phyloP scores from a whole-genome alignment of 1,140 invertebrate genomes.

The Anastatus disparis region DNA sequence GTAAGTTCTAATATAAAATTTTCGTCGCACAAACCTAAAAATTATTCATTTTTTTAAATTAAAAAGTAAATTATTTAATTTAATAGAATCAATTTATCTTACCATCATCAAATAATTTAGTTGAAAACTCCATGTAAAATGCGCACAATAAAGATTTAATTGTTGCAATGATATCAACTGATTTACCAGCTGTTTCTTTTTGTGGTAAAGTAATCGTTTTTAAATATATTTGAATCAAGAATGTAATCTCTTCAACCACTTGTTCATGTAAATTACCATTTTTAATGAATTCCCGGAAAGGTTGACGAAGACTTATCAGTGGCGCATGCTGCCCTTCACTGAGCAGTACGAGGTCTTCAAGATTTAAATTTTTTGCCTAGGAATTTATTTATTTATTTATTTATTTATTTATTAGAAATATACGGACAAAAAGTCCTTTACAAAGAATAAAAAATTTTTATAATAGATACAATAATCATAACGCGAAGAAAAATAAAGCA shows the following conservation, averaged over 20 bases:
- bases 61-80: too few species aligned
- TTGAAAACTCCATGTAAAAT: slow-evolving; percentile 32
- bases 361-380: slow-evolving; percentile 49
- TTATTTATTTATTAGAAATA: too few species aligned
- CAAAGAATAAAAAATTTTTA: too few species aligned
- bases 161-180: slow-evolving; percentile 52
- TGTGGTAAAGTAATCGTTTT: slow-evolving; percentile 40
- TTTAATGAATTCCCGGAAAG: slow-evolving; percentile 51
- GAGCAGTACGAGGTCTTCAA: slow-evolving; percentile 46
- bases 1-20: slow-evolving; percentile 49
- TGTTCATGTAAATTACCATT: slow-evolving; percentile 43
- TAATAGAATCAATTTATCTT: too few species aligned
- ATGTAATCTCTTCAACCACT: slow-evolving; percentile 47
- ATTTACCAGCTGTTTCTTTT: slow-evolving; percentile 23
- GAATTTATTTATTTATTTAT: too few species aligned
- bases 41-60: slow-evolving; percentile 24
- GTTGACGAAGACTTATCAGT: slow-evolving; percentile 47
- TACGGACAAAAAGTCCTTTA: too few species aligned
- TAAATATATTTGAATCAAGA: slow-evolving; percentile 45
- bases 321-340: slow-evolving; percentile 44
- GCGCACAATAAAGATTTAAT: slow-evolving; percentile 43
- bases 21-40: slow-evolving; percentile 44
- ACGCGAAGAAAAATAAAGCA: too few species aligned
- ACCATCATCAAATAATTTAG: slow-evolving; percentile 47
- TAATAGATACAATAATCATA: too few species aligned